Percentiles rank a stretch among this genome's conserved stretches.
These are phyloP conservation scores for Pampusana beccarii DNA, from an alignment of 2,113 vertebrate genomes.

Conservation along the genomic window DNA sequence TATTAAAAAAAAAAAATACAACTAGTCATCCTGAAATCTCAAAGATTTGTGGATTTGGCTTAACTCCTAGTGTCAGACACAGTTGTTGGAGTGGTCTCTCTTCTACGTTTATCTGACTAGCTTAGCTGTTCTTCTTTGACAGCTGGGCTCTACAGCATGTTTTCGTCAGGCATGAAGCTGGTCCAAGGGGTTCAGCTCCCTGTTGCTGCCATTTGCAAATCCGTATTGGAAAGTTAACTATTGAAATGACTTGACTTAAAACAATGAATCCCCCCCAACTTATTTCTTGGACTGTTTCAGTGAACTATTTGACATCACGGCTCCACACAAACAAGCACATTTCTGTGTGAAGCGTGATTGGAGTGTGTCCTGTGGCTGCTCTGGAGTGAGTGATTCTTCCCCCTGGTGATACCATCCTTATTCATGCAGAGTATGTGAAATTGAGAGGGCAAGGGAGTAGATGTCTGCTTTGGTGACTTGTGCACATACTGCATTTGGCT, in stretches of 20 bases:
- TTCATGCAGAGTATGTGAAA: neutral
- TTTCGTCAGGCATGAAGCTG: neutral
- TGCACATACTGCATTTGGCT: neutral
- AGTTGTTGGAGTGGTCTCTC: neutral
- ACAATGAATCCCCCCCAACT: accelerated
- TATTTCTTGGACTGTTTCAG: neutral
- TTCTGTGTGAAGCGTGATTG: neutral
- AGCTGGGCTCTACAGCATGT: neutral
- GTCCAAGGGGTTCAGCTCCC: neutral
- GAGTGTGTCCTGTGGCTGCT: neutral
- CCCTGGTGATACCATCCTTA: accelerated
- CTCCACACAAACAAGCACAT: neutral
- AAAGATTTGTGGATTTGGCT: neutral
- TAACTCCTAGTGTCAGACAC: neutral
- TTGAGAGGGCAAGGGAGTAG: neutral
- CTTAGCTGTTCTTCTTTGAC: neutral
- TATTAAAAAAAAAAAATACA: neutral
- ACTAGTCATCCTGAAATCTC: neutral
- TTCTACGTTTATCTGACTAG: neutral
- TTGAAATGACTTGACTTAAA: neutral
- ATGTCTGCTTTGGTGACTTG: neutral
- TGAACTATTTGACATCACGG: neutral
- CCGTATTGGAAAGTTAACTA: neutral
- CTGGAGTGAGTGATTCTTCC: neutral
- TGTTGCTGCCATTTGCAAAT: neutral